These are phyloP conservation scores for Macrophya alboannulata DNA, from an alignment of 2,888 invertebrate genomes.

Conservation along the genomic window DNA sequence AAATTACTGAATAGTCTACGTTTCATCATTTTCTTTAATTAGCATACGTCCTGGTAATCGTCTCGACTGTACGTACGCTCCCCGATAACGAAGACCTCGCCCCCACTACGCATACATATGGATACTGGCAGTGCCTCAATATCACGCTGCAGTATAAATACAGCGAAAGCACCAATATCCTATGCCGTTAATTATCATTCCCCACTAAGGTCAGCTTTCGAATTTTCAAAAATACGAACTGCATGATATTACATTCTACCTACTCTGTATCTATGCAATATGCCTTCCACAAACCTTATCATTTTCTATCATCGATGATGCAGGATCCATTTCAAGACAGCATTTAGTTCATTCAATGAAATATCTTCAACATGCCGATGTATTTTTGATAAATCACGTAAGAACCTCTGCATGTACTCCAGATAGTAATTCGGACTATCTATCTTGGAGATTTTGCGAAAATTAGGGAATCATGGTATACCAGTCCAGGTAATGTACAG, in stretches of 20 bases:
- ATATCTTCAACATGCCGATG: no score
- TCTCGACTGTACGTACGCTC: constrained; percentile 6
- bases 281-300: no score
- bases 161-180: neutral
- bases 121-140: neutral
- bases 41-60: constrained; percentile 40
- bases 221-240: neutral
- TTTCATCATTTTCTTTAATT: constrained; percentile 54
- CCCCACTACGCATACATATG: constrained; percentile 12
- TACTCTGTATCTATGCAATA: no score
- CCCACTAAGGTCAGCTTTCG: neutral
- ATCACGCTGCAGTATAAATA: neutral
- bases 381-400: no score
- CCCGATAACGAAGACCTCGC: constrained; percentile 24
- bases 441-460: no score
- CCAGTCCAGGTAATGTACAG: no score
- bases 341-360: no score
- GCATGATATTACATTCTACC: neutral
- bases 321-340: no score
- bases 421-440: no score
- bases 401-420: no score
- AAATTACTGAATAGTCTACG: constrained; percentile 55
- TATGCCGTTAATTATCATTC: constrained; percentile 7
- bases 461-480: no score
- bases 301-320: no score